Percentiles rank a stretch among this genome's conserved stretches.
These are phyloP conservation scores for Mobula hypostoma DNA, from an alignment of 2,113 vertebrate species.

Conservation along the genomic window DNA sequence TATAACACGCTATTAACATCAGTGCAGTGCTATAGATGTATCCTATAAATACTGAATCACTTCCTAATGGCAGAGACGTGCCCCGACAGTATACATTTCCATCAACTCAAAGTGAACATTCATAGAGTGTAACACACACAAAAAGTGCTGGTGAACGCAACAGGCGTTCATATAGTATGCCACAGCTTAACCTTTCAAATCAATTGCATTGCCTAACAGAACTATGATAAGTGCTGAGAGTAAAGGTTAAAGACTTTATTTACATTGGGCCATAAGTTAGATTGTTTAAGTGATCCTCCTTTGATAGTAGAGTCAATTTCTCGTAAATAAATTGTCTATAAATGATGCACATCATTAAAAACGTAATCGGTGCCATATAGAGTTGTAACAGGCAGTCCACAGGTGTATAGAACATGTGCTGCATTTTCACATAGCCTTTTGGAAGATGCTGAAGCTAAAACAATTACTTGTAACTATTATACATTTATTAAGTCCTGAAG, in stretches of 20 bases:
- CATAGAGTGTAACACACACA: too few relatives aligned
- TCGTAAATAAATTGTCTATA: neutral
- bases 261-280: neutral
- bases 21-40: neutral
- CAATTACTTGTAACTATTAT: neutral
- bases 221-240: neutral
- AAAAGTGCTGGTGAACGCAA: too few relatives aligned
- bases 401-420: neutral
- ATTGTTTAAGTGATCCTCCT: neutral
- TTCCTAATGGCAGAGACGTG: neutral
- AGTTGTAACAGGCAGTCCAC: neutral
- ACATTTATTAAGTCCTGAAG: too few relatives aligned
- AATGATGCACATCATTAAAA: neutral
- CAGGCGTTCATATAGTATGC: too few relatives aligned
- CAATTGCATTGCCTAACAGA: neutral
- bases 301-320: neutral
- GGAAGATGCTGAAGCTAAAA: neutral
- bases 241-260: neutral
- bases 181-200: conserved; percentile 8
- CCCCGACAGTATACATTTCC: neutral
- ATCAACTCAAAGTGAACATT: neutral
- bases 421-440: neutral
- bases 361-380: neutral
- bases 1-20: neutral
- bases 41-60: neutral